Evolutionary conservation across 2,888 invertebrate species (phyloP).

Genomic region (Cheilosia scutellata): DNA sequence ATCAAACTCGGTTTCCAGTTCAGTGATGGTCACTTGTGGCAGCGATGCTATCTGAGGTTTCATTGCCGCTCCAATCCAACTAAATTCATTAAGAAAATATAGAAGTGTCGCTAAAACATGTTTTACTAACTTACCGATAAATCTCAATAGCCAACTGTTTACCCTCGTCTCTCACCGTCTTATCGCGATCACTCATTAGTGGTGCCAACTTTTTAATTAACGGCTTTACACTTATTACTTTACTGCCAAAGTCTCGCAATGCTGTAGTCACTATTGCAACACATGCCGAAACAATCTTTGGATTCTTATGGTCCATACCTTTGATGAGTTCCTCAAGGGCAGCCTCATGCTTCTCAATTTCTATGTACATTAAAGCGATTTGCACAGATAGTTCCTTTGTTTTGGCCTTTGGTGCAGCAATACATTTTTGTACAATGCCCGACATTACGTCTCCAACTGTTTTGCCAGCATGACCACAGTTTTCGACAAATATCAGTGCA

Average conservation of each 20-base stretch:
- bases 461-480: slow-evolving; percentile 94
- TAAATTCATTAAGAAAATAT: slow-evolving; percentile 78
- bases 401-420: slow-evolving; percentile 95
- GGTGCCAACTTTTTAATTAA: slow-evolving; percentile 94
- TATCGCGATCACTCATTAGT: slow-evolving; percentile 95
- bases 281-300: slow-evolving; percentile 96
- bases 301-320: slow-evolving; percentile 98
- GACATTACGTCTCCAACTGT: slow-evolving; percentile 95
- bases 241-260: slow-evolving; percentile 95
- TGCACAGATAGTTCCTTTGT: slow-evolving; percentile 96
- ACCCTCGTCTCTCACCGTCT: slow-evolving; percentile 95
- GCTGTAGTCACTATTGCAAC: slow-evolving; percentile 90
- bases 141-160: slow-evolving; percentile 96
- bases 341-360: slow-evolving; percentile 96
- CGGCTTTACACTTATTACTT: slow-evolving; percentile 94
- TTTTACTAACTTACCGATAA: slow-evolving; percentile 87
- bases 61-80: slow-evolving; percentile 93
- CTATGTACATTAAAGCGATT: slow-evolving; percentile 96
- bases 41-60: slow-evolving; percentile 93
- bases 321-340: slow-evolving; percentile 96
- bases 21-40: slow-evolving; percentile 95
- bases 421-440: slow-evolving; percentile 95
- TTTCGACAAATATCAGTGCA: slow-evolving; percentile 94
- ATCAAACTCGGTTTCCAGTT: slow-evolving; percentile 94
- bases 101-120: not conserved